Conservation (phyloP, 1,140 invertebrate genomes). For the Drosophila jambulina region DNA sequence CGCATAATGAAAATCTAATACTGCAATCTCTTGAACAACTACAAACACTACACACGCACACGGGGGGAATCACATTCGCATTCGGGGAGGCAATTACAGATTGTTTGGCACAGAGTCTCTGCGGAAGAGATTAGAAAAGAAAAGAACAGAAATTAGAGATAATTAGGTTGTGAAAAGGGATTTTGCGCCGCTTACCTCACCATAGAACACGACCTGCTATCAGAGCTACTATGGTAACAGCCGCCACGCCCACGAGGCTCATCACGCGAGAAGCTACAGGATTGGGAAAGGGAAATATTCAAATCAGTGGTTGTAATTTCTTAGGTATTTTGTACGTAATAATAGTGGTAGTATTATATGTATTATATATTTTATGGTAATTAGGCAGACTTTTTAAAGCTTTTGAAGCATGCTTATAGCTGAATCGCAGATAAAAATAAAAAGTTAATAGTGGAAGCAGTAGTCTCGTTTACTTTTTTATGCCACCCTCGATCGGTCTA, state of each 20-base stretch:
- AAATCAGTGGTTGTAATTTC: conserved; percentile 1
- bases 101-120: conserved; percentile 47
- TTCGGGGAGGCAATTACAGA: conserved; percentile 33
- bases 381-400: not conserved
- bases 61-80: conserved; percentile 66
- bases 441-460: not conserved
- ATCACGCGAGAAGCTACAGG: conserved; percentile 26
- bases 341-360: not conserved
- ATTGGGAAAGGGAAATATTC: conserved; percentile 9
- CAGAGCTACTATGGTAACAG: conserved; percentile 54
- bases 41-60: conserved; percentile 35
- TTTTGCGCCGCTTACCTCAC: conserved; percentile 64
- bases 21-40: conserved; percentile 64
- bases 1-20: conserved; percentile 65
- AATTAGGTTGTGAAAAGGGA: conserved; percentile 6
- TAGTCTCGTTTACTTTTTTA: not conserved
- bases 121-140: conserved; percentile 37
- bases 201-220: conserved; percentile 62
- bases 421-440: not conserved
- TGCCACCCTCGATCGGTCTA: conserved; percentile 9
- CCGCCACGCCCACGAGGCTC: conserved; percentile 56
- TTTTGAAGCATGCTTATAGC: conserved; percentile 3
- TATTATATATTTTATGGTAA: not conserved
- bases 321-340: not conserved
- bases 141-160: conserved; percentile 14